Base-by-base conservation (phyloP, 2,888 invertebrate genomes). In the Tiphia femorata region DNA sequence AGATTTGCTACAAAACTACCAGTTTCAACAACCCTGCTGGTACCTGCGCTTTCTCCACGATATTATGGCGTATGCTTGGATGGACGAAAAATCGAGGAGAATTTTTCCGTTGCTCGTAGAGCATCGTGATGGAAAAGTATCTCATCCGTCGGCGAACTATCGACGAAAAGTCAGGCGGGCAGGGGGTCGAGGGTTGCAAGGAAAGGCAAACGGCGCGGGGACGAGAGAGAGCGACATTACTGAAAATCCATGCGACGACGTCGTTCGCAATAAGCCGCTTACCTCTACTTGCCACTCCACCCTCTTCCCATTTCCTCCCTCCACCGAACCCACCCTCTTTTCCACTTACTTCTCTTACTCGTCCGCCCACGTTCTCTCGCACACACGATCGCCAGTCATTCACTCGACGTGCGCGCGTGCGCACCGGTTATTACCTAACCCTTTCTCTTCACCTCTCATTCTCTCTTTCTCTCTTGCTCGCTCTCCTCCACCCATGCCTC, bases 231-330 rank as follows among this genome's bases (percentile, higher is more conserved):
- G 56, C 38, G 59, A 60, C 57, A 64, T 49, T 56, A 56, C 54
- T 60, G 67, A 57, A 70, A 70, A 70, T 70, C 60, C 67, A 60
- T 44, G 43, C 64, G 63, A 62, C 70, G 66, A 61, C 70, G 66
- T 59, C 64, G 64, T 49, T 63, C 50, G 63, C 67, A 64, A 64
- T 75, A 73, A 75, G 75, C 73, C 52, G 75, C 75, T 75, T 75
- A 74, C 58, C 58, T 42, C 42, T 27, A 33, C 33, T 12, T 33
- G 4, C 33, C 4, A 33, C 33, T n/a, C n/a, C 33, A 14, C 33
- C 33, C 8, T 33, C 7, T 33, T 33, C 14, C 33, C 12, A 7
- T n/a, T n/a, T n/a, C n/a, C 33, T 7, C 33, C 12, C 33, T 7
- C 33, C 12, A 4, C 12, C 33, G 33, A 4, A 14, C 33, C 25